Base-by-base conservation (phyloP, 2,888 invertebrate genomes). In the Xanthostigma xanthostigma region DNA sequence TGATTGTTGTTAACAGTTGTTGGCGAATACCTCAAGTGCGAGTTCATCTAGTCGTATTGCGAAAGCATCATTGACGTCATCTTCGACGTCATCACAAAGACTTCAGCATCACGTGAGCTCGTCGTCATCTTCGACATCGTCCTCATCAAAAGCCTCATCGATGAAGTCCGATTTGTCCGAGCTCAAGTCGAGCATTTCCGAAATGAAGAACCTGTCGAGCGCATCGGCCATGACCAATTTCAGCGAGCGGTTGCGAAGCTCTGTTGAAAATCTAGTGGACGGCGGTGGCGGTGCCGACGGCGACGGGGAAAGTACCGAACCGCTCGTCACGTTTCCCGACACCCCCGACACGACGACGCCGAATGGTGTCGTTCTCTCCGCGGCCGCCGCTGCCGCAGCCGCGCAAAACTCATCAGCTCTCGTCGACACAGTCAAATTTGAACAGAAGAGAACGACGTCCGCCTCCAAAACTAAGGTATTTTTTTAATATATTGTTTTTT, bases 161-260 rank as follows among this genome's bases (percentile, higher is more conserved):
- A 79, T 88, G 70, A 86, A 87, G 69, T 84, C 83, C 53, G 85
- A 87, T 65, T 73, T 85, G 44, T 75, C 78, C 51, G 84, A 85
- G 62, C 74, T 90, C 54, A 82, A 89, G 66, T 84, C 83, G 64
- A 85, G 86, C 62, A 84, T 90, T 67, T 83, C 85, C 53, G 88
- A 89, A 71, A 88, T 90, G 80, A 88, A 86, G 70, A 87, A 81
- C 60, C 71, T 84, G 17, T 42, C 43, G 38, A 33, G 36, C 34
- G 37, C 9, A 49, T 49, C 44, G 49, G 48, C 27, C 36, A 51
- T 36, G 33, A 50, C 40, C 45, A 54, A 55, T 36, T 48, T 61
- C 41, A 58, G 59, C 27, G 17, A 47, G 48, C 59, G 61, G 48
- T 65, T 85, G 56, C 74, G 81, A 59, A 82, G 75, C 62, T 85